These are phyloP conservation scores for Sitophilus oryzae DNA, from an alignment of 1,140 invertebrate genomes.

Conservation along the genomic window DNA sequence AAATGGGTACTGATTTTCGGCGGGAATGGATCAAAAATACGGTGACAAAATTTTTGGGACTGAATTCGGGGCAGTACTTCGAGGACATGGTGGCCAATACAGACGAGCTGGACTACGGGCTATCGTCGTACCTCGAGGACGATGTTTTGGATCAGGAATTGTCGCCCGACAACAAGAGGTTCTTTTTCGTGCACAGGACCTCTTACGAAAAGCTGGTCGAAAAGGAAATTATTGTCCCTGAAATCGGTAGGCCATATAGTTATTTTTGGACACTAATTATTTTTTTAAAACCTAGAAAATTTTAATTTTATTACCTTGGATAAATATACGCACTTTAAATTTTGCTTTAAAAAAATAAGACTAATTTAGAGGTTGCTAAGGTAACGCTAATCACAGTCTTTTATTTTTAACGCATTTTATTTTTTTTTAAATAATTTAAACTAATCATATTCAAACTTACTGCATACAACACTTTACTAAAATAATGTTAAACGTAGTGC, in stretches of 20 bases:
- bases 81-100: constrained; percentile 44
- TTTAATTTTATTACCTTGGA: background rate
- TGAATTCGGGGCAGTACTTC: constrained; percentile 41
- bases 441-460: too few relatives aligned
- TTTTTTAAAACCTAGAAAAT: too few relatives aligned
- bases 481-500: too few relatives aligned
- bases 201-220: constrained; percentile 46
- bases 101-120: constrained; percentile 42
- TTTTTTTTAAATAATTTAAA: too few relatives aligned
- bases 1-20: constrained; percentile 39
- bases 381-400: background rate
- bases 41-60: constrained; percentile 41
- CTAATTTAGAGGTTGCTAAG: background rate
- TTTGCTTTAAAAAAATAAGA: background rate
- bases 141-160: constrained; percentile 34
- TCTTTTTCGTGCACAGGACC: constrained; percentile 46
- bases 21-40: constrained; percentile 46
- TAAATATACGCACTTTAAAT: constrained; percentile 4
- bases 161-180: constrained; percentile 31
- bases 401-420: too few relatives aligned
- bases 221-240: constrained; percentile 45
- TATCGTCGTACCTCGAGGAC: constrained; percentile 44
- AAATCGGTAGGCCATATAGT: constrained; percentile 45
- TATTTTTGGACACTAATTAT: background rate
- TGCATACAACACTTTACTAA: too few relatives aligned